These are phyloP conservation scores for Eriocheir sinensis DNA, from an alignment of 1,140 invertebrate species.

Conservation along the genomic window DNA sequence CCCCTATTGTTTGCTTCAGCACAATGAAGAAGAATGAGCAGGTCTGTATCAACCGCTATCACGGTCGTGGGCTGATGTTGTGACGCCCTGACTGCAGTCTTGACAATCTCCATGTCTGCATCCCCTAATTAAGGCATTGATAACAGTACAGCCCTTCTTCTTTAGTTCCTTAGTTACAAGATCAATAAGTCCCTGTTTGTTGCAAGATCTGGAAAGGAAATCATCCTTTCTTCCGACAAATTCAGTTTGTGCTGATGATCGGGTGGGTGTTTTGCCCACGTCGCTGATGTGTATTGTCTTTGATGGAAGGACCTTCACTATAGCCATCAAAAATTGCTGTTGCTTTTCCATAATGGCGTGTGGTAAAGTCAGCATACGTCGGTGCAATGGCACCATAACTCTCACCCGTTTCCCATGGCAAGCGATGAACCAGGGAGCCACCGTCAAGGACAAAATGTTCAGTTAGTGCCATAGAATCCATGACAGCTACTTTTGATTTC, in stretches of 20 bases:
- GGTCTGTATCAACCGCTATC: constrained; percentile 36
- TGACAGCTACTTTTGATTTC: constrained; percentile 33
- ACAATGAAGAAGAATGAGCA: constrained; percentile 43
- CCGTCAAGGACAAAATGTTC: neutral
- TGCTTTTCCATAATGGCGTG: constrained; percentile 6
- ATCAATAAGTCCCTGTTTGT: no score
- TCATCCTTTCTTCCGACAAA: neutral
- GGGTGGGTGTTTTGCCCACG: constrained; percentile 19
- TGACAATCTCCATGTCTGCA: constrained; percentile 45
- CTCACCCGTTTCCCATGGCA: constrained; percentile 36
- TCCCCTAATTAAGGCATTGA: no score
- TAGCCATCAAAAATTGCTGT: neutral
- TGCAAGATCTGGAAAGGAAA: no score
- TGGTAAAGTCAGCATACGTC: constrained; percentile 33
- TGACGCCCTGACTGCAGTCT: constrained; percentile 25
- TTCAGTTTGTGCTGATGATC: neutral
- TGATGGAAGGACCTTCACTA: neutral
- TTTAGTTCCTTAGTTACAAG: no score
- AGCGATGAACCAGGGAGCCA: constrained; percentile 40
- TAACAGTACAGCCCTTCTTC: no score
- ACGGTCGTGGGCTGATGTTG: neutral
- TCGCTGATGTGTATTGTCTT: constrained; percentile 35
- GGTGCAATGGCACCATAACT: neutral
- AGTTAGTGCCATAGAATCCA: neutral
- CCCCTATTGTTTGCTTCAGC: constrained; percentile 35